Evolutionary conservation across 1,140 invertebrate species (phyloP), one percentile per base, ranked within the genome.

Genomic region (Cyrtorhinus lividipennis): DNA sequence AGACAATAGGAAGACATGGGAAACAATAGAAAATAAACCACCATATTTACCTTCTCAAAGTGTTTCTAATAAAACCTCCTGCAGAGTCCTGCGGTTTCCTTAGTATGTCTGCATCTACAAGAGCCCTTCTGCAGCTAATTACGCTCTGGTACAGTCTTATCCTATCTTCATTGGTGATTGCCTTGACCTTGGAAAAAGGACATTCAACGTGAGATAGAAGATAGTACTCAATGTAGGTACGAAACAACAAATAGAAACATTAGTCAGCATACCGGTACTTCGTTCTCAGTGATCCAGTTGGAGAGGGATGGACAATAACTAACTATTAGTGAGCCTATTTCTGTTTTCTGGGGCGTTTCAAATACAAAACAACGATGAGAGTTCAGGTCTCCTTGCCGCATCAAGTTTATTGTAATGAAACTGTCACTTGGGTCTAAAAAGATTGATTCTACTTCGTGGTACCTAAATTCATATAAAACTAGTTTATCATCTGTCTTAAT

Each of bases 341-440:
- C 92, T 66, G 84, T 80, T 72, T 95, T 95, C 69, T 91, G 87
- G 12, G 78, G 72, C 0, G 91, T 93, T 73, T 95, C 92, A 71
- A 96, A 93, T 15, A 95, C 92, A 73, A 93, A 94, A 75, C 91
- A 95, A 68, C 90, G 90, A 76, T 84, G 86, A 48, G 80, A 80
- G 18, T 66, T 67, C 22, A 66, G 68, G 45, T 69, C 66, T 18
- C 67, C 67, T 66, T 79, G 79, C 67, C 81, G 76, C 38, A 83
- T 75, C 61, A 83, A 67, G 65, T 80, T 82, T 63, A 96, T 82
- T 0, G 92, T 95, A 24, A 96, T 84, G 66, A 95, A 92, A 69
- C 88, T 88, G 72, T 96, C 92, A 66, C 85, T 90, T 0, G 91
- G 89, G 72, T 95, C 92, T 61, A 96, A 75, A 71, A 90, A 83